Evolutionary conservation across 2,113 vertebrate genomes (phyloP), one percentile per base, ranked within the genome.

Genomic region (Conger conger): DNA sequence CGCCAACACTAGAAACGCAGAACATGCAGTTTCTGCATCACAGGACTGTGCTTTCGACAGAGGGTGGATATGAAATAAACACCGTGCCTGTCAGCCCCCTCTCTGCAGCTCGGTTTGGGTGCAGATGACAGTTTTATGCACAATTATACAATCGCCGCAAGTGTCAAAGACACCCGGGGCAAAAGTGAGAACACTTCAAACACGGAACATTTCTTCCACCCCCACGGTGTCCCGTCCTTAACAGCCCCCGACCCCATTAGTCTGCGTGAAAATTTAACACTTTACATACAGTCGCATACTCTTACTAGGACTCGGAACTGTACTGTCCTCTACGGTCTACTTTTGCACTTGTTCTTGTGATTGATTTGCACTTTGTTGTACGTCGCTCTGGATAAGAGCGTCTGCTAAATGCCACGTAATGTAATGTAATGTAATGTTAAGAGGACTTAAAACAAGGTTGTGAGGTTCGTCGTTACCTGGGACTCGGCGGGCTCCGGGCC

Each of bases 401-500:
- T n/a, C n/a, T n/a, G n/a, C n/a, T n/a, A n/a, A n/a, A n/a, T n/a
- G n/a, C n/a, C n/a, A n/a, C n/a, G n/a, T n/a, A n/a, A n/a, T n/a
- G n/a, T n/a, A n/a, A n/a, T n/a, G n/a, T n/a, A n/a, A n/a, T n/a
- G n/a, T n/a, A n/a, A n/a, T n/a, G n/a, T n/a, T n/a, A n/a, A n/a
- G n/a, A n/a, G n/a, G n/a, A n/a, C 53, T 84, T 20, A 13, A 1
- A 33, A 76, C 40, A 8, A 1, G 27, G 33, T 1, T n/a, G 5
- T 73, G 68, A 8, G 23, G 68, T n/a, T 27, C 9, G 50, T 79
- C 78, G 63, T 83, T 88, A 93, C 93, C 91, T 92, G 89, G 76
- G 50, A 90, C 89, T 96, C 93, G 91, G 94, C 92, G 33, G 90
- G 82, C n/a, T 94, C 93, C 85, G 88, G 92, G 86, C 86, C 93